These are phyloP conservation scores for Scomber japonicus DNA, from an alignment of 2,113 vertebrate species.

Conservation along the genomic window DNA sequence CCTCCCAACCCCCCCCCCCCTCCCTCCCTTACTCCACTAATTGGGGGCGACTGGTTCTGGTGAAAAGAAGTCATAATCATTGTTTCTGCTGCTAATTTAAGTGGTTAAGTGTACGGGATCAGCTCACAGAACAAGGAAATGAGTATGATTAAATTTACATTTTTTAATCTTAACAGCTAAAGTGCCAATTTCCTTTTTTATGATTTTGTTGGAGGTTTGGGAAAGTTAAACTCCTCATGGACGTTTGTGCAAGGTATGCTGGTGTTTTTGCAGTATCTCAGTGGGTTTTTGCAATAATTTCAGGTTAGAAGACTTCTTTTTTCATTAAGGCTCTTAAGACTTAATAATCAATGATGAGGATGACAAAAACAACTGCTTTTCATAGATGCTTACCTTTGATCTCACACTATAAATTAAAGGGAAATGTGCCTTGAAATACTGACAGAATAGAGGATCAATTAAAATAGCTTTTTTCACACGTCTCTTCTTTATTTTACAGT, in stretches of 20 bases:
- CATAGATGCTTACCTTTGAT: background rate
- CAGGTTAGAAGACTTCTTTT: background rate
- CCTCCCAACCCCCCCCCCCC: background rate
- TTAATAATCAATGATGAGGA: background rate
- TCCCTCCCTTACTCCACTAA: slow-evolving; percentile 62
- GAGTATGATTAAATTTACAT: slow-evolving; percentile 74
- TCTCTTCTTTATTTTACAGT: slow-evolving; percentile 12
- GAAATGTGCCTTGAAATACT: slow-evolving; percentile 1
- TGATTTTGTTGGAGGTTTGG: slow-evolving; percentile 34
- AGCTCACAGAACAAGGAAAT: slow-evolving; percentile 61
- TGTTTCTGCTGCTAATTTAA: slow-evolving; percentile 81
- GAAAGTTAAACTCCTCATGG: slow-evolving; percentile 39
- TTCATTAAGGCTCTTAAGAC: background rate
- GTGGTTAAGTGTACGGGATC: slow-evolving; percentile 72
- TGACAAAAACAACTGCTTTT: background rate
- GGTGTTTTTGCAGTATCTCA: background rate
- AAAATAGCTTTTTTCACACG: background rate
- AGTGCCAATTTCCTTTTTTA: slow-evolving; percentile 67
- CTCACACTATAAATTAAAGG: background rate
- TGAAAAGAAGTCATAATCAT: slow-evolving; percentile 81
- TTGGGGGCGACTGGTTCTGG: slow-evolving; percentile 78
- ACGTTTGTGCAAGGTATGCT: slow-evolving; percentile 12
- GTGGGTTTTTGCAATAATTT: background rate
- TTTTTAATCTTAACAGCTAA: slow-evolving; percentile 62
- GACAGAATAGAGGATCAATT: background rate